Percentiles rank a stretch among this genome's conserved stretches.
Evolutionary conservation across 2,797 vertebrate genomes (phyloP).

Genomic region (Hydrophis major): DNA sequence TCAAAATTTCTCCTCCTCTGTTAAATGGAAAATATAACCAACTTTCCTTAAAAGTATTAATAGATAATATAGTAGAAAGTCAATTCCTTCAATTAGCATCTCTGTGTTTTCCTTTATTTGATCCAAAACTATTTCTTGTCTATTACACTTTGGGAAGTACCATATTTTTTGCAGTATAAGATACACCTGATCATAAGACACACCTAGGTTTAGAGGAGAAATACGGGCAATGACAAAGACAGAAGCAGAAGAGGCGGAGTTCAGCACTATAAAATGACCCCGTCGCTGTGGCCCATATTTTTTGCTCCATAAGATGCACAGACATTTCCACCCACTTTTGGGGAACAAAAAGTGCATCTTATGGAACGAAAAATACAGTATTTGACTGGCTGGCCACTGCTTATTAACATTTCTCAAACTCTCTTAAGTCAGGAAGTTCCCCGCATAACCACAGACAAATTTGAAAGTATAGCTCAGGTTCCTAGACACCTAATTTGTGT

Average conservation of each 20-base stretch:
- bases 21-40: background rate
- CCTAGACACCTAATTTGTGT: background rate
- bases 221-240: too few species aligned
- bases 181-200: too few species aligned
- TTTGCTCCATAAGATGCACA: too few species aligned
- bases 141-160: background rate
- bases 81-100: background rate
- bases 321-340: too few species aligned
- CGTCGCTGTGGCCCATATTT: too few species aligned
- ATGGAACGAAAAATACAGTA: too few species aligned
- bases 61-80: background rate
- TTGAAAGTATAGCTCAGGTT: background rate
- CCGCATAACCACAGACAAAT: background rate
- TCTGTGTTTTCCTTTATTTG: background rate
- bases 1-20: background rate
- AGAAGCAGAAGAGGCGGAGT: too few species aligned
- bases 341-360: too few species aligned
- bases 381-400: background rate
- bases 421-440: background rate
- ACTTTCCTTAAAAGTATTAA: background rate
- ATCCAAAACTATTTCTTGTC: background rate
- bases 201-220: too few species aligned
- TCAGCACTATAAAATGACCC: too few species aligned
- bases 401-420: background rate
- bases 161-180: too few species aligned